Conservation (phyloP, 2,797 vertebrate genomes). For the Tragopan temminckii region DNA sequence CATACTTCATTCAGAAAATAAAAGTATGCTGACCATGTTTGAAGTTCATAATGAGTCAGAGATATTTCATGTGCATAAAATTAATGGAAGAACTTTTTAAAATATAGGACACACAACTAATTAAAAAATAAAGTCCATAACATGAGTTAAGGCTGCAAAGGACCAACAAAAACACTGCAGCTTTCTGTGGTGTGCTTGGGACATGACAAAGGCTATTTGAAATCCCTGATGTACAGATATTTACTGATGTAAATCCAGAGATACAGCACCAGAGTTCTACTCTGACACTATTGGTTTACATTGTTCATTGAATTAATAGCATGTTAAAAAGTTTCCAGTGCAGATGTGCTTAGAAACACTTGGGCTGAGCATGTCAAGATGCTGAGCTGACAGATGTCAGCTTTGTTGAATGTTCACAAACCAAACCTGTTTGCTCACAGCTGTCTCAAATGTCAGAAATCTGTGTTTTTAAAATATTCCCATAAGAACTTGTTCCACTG, state of each 20-base stretch:
- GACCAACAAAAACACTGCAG: no score
- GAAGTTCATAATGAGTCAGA: neutral
- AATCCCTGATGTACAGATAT: neutral
- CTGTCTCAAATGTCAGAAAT: conserved; percentile 29
- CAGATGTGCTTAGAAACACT: neutral
- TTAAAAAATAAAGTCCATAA: neutral
- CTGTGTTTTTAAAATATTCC: conserved; percentile 11
- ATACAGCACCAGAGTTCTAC: neutral
- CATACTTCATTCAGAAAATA: neutral
- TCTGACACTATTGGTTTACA: neutral
- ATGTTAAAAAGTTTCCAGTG: neutral
- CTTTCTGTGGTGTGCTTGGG: no score
- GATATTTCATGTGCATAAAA: neutral
- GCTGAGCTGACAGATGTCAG: conserved; percentile 31
- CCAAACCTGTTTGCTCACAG: conserved; percentile 15
- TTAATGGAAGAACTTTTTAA: neutral
- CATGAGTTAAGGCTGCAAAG: neutral
- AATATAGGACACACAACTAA: neutral
- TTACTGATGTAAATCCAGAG: neutral
- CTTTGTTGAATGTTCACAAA: conserved; percentile 9
- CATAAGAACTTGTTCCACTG: conserved; percentile 3
- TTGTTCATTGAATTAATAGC: conserved; percentile 3
- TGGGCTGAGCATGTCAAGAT: neutral
- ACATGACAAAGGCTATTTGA: neutral
- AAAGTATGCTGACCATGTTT: neutral